A percentile compares a stretch with the other conserved stretches of the same genome.
Conservation (phyloP, 2,113 vertebrate species). For the Syngnathus floridae region DNA sequence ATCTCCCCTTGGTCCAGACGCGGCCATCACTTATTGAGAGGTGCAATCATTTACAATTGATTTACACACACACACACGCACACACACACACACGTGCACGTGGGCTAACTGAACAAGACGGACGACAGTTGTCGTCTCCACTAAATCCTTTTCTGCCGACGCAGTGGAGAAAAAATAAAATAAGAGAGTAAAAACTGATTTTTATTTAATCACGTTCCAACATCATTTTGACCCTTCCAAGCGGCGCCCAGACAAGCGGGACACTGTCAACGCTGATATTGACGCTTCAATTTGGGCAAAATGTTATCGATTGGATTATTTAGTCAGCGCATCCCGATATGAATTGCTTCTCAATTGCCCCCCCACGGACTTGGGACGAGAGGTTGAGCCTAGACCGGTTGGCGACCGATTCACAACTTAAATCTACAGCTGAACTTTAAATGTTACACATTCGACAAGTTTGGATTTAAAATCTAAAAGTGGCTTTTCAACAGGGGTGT, state of each 20-base stretch:
- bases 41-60: conserved; percentile 69
- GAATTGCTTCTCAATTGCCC: conserved; percentile 18
- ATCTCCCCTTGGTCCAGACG: conserved; percentile 56
- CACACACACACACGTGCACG: conserved; percentile 15
- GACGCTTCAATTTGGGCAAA: conserved; percentile 28
- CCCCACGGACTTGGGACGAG: background rate
- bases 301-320: conserved; percentile 30
- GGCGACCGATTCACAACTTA: no score
- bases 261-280: conserved; percentile 20
- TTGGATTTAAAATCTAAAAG: no score
- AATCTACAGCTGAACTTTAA: conserved; percentile 11
- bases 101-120: conserved; percentile 40
- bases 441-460: background rate
- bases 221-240: background rate
- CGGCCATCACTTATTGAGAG: conserved; percentile 65
- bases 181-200: background rate
- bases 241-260: background rate
- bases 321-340: conserved; percentile 17
- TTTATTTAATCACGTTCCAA: background rate
- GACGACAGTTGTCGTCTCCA: conserved; percentile 11
- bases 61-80: conserved; percentile 39
- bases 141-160: background rate
- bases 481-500: conserved; percentile 9
- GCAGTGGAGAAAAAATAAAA: background rate
- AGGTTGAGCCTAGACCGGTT: no score